Percentiles rank a stretch among this genome's conserved stretches.
Conservation (phyloP, 2,797 vertebrate species). For the Linurgus olivaceus region DNA sequence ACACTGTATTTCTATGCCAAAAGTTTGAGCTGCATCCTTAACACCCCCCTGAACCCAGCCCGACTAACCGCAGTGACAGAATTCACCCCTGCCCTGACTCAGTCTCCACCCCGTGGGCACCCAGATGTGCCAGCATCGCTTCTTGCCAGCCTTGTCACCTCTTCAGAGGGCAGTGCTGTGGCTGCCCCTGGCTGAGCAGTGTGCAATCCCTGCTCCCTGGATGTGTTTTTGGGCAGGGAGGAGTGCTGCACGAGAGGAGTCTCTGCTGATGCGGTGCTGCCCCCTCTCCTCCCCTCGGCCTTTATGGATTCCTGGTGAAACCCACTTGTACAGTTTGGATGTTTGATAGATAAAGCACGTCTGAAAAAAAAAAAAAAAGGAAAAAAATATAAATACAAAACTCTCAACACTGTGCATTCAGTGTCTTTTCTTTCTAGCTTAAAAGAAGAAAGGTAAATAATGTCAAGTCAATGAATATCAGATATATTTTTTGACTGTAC, state of each 20-base stretch:
- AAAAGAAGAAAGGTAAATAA: constrained; percentile 79
- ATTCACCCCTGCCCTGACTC: background rate
- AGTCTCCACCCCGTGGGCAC: background rate
- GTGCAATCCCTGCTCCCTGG: background rate
- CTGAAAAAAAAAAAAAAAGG: background rate
- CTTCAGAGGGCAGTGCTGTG: background rate
- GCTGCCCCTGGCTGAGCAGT: background rate
- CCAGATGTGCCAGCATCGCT: background rate
- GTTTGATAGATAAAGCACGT: constrained; percentile 81
- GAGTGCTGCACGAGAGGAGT: constrained; percentile 60
- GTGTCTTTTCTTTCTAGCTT: constrained; percentile 75
- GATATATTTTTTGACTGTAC: constrained; percentile 86
- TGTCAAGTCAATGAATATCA: constrained; percentile 84
- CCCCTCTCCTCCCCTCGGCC: constrained; percentile 1
- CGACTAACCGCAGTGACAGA: background rate
- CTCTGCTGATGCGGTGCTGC: constrained; percentile 16
- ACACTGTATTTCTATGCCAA: background rate
- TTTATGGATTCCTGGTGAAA: constrained; percentile 56
- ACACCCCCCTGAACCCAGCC: background rate
- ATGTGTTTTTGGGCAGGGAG: constrained; percentile 10
- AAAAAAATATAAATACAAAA: constrained; percentile 68
- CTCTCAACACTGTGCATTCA: constrained; percentile 79
- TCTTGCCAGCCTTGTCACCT: background rate
- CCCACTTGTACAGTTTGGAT: constrained; percentile 79
- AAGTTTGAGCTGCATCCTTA: background rate